Conservation (phyloP, 2,888 invertebrate genomes). For the Didymodactylos carnosus region DNA sequence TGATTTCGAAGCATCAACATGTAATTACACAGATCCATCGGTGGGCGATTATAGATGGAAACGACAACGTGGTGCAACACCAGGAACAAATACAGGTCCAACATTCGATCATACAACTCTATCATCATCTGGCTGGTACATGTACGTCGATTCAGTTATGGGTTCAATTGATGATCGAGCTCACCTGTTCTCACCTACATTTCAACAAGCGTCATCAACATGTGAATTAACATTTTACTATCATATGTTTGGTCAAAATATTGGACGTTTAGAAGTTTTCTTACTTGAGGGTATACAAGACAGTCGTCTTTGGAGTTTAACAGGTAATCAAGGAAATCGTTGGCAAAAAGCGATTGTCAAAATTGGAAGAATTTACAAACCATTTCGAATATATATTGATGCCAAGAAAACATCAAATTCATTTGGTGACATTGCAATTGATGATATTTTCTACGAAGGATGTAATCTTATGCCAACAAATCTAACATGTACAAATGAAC, state of each 20-base stretch:
- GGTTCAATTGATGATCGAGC: constrained; percentile 2
- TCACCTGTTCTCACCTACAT: neutral
- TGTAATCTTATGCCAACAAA: constrained; percentile 4
- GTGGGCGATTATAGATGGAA: constrained; percentile 7
- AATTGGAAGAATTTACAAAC: neutral
- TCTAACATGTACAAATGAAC: neutral
- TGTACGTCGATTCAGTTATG: constrained; percentile 2
- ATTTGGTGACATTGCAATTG: constrained; percentile 19
- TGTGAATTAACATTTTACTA: constrained; percentile 10
- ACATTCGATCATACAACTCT: constrained; percentile 3
- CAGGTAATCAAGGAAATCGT: constrained; percentile 19
- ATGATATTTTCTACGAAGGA: constrained; percentile 23
- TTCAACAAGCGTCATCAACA: constrained; percentile 10
- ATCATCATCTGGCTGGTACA: constrained; percentile 3
- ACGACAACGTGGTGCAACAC: neutral
- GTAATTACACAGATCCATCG: constrained; percentile 1
- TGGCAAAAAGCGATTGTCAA: constrained; percentile 21
- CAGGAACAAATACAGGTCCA: neutral
- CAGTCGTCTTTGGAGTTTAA: constrained; percentile 17
- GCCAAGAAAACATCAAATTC: neutral
- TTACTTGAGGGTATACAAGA: neutral
- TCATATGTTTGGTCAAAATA: neutral
- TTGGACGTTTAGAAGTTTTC: constrained; percentile 2
- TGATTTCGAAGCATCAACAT: constrained; percentile 14
- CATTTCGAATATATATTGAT: constrained; percentile 7